Percentiles rank a stretch among this genome's conserved stretches.
phyloP scores from a whole-genome alignment of 1,140 invertebrate genomes.

The Gonioctena quinquepunctata region DNA sequence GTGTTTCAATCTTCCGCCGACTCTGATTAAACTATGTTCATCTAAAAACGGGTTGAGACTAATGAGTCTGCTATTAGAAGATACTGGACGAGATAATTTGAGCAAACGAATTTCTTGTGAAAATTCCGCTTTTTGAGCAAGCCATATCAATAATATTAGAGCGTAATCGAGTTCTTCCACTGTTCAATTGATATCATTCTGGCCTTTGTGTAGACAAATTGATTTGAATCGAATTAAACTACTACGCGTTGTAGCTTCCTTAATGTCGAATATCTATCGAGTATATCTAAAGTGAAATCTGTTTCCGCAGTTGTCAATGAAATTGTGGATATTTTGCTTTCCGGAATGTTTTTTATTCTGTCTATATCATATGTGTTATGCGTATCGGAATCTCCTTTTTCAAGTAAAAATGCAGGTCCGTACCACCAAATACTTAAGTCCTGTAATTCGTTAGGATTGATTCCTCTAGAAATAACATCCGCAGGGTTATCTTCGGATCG shows the following conservation, averaged over 20 bases:
- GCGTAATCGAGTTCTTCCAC: not conserved
- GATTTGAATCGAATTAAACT: slow-evolving; percentile 15
- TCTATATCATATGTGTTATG: not conserved
- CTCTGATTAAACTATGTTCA: slow-evolving; percentile 47
- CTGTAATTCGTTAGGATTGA: not conserved
- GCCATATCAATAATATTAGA: not conserved
- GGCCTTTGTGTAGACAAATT: not conserved
- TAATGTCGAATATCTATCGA: not conserved
- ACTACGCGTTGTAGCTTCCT: not conserved
- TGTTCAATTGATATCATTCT: not conserved
- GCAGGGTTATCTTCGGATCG: slow-evolving; percentile 51
- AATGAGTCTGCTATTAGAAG: slow-evolving; percentile 13
- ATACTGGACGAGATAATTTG: not conserved
- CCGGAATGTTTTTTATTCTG: not conserved
- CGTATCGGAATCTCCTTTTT: not conserved
- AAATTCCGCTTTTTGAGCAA: slow-evolving; percentile 7
- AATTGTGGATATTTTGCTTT: not conserved
- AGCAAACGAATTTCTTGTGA: not conserved
- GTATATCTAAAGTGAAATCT: not conserved
- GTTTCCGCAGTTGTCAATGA: not conserved
- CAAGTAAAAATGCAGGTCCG: slow-evolving; percentile 21
- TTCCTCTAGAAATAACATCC: slow-evolving; percentile 45
- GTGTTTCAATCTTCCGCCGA: slow-evolving; percentile 52
- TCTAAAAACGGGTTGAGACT: slow-evolving; percentile 54
- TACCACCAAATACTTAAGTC: slow-evolving; percentile 9